Evolutionary conservation across 2,113 vertebrate species (phyloP), one percentile per base, ranked within the genome.

Genomic region (Cyanoderma ruficeps): DNA sequence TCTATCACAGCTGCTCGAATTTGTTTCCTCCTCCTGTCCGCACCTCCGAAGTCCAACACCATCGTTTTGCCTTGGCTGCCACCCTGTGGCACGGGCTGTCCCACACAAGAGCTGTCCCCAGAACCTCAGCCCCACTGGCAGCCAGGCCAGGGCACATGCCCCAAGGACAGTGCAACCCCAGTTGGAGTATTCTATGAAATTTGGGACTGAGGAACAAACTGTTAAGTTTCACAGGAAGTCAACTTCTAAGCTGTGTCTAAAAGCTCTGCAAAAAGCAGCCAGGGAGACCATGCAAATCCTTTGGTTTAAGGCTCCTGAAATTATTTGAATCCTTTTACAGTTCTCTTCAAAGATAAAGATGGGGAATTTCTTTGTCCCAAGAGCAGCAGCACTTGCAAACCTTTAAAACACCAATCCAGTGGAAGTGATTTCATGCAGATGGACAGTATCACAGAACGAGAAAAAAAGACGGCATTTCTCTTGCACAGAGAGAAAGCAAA

Each of bases 61-160:
- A 72, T 97, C 68, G 13, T 59, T 87, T 97, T 92, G 97, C 87
- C 31, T 90, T 41, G 97, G 85, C 95, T 97, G 97, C 98, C 98
- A 97, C 94, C 98, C 15, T 56, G 97, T 85, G 98, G 97, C 35
- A 33, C 4, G 7, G 13, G 22, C 41, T 83, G 20, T 9, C 82
- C 89, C 30, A 14, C 6, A 15, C 23, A 10, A n/a, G 33, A 16
- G 44, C 31, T 25, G 46, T 39, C 52, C 71, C 21, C 10, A 3
- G 30, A 53, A 64, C 67, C 27, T 33, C 77, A 8, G n/a, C 1
- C 19, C 27, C 13, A 13, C 35, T 2, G 3, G 25, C 31, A 23
- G 27, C 23, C 39, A 49, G 33, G 10, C 25, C 9, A 39, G 39
- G 10, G 52, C 60, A 41, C 27, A 1, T 1, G 9, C 9, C n/a